A percentile compares a stretch with the other conserved stretches of the same genome.
phyloP scores from a whole-genome alignment of 2,113 vertebrate genomes.

The Zosterops pallidus region DNA sequence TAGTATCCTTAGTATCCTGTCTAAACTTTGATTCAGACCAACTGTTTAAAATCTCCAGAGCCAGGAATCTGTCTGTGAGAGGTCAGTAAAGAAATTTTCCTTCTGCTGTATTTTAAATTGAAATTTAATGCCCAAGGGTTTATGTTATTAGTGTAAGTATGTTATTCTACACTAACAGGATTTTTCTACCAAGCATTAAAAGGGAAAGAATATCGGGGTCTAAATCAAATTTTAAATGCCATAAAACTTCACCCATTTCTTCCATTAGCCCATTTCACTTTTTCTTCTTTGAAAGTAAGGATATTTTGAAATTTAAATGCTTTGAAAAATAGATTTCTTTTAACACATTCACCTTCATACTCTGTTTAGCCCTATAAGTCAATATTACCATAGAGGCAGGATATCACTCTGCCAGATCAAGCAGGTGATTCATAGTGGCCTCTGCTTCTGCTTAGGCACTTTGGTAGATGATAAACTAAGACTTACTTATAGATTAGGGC shows the following conservation, averaged over 20 bases:
- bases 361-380: neutral
- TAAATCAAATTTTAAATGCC: neutral
- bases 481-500: neutral
- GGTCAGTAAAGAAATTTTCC: neutral
- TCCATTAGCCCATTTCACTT: neutral
- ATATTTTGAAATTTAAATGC: neutral
- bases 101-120: neutral
- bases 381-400: neutral
- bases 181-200: neutral
- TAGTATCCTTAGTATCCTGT: neutral
- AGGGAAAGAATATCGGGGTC: neutral
- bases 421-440: neutral
- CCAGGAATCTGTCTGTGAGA: neutral
- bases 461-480: slow-evolving; percentile 48
- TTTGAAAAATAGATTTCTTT: neutral
- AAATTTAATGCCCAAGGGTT: neutral
- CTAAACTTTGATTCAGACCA: neutral
- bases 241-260: neutral
- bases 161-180: neutral
- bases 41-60: neutral
- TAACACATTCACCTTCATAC: neutral
- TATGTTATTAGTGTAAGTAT: neutral
- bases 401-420: neutral
- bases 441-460: neutral
- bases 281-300: neutral